Conservation (phyloP, 1,140 invertebrate genomes). For the Diachasma alloeum region DNA sequence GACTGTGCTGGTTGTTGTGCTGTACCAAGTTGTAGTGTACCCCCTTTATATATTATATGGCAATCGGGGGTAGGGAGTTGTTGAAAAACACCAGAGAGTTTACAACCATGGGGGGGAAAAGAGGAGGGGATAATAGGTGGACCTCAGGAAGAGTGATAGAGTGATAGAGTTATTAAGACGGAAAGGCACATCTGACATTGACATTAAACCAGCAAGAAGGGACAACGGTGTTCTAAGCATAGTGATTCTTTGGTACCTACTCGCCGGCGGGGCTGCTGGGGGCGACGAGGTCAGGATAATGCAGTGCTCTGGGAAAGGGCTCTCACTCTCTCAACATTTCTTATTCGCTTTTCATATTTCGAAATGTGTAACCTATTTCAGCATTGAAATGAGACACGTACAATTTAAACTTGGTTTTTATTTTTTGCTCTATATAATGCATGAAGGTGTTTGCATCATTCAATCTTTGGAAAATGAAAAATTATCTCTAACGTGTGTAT, state of each 20-base stretch:
- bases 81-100: background rate
- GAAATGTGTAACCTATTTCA: background rate
- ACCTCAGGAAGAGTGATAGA: background rate
- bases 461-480: background rate
- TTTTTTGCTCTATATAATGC: background rate
- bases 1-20: conserved; percentile 38
- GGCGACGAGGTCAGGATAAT: background rate
- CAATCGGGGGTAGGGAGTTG: conserved; percentile 40
- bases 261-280: no score
- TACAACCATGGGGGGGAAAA: background rate
- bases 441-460: background rate
- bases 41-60: conserved; percentile 43
- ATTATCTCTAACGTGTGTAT: background rate
- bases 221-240: background rate
- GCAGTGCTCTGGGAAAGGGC: conserved; percentile 2
- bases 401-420: background rate
- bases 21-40: conserved; percentile 41
- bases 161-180: background rate
- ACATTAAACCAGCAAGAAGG: conserved; percentile 22
- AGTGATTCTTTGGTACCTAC: no score
- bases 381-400: background rate
- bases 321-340: background rate
- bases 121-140: conserved; percentile 5
- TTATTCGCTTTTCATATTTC: background rate
- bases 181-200: conserved; percentile 29